Base-by-base conservation (phyloP, 2,888 invertebrate genomes). In the Melinaea menophilus region DNA sequence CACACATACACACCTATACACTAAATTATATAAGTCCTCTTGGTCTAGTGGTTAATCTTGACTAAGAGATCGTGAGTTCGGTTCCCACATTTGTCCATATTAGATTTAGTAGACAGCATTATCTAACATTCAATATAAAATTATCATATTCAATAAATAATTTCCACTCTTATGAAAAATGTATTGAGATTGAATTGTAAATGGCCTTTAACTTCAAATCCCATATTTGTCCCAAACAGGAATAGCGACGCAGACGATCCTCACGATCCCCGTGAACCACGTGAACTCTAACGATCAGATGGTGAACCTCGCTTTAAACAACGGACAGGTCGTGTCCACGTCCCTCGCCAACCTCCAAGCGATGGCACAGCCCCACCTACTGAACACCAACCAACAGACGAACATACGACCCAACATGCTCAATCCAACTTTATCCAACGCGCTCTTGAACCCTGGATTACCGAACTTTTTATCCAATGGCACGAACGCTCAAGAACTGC, bases 251-350 rank as follows among this genome's bases (percentile, higher is more conserved):
- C 98, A 98, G 91, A 98, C 98, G 78, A 97, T 98, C 80, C 92
- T 98, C 75, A 98, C 98, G 72, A 98, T 98, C 81, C 98, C 98
- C 62, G 96, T 98, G 66, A 96, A 95, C 88, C 96, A 96, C 89
- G 95, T 96, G 71, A 96, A 95, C 89, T 93, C 93, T 58, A 93
- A 92, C 80, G 93, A 93, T 73, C 93, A 93, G 75, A 95, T 95
- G 93, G 95, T 95, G 37, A 95, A 96, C 81, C 86, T 96, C 76
- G 95, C 96, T 4, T 92, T 96, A 69, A 95, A 95, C 84, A 96
- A 96, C 83, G 96, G 96, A 41, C 96, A 96, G 89, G 95, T 96
- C 55, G 94, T 96, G 33, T 95, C 96, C 45, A 96, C 96, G 35
- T 95, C 96, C 7, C 85, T 96, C 66, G 95, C 95, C 71, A 96